Base-by-base conservation (phyloP, 2,797 vertebrate species). In the Ceyx erithaca region DNA sequence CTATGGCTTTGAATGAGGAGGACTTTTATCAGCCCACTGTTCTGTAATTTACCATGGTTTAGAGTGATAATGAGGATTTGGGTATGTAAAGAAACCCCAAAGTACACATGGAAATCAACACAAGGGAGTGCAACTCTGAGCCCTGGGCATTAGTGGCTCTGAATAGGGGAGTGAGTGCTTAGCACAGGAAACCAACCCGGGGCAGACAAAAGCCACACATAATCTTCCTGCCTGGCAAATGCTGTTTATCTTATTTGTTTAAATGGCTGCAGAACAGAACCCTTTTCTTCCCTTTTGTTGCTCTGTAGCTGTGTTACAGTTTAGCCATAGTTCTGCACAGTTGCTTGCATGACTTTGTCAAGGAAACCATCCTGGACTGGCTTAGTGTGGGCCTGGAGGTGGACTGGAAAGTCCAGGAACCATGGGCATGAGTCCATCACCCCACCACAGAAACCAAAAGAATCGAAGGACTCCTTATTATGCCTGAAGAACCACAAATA, bases 171-270 rank as follows among this genome's bases (percentile, higher is more conserved):
- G 71, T 9, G 62, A 90, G 75, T 31, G 68, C 86, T 89, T 57
- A 82, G 81, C 52, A 23, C 84, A 75, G 85, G 80, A 92, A 92
- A 93, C 76, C 69, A 57, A 67, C 91, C 57, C 66, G 55, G 69
- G 57, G 73, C 46, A 89, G 62, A 89, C 87, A 93, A 90, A 95
- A 94, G 90, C 73, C 85, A 69, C 87, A 45, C 72, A 23, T 84
- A 85, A 89, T 89, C 85, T 87, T 94, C 93, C 85, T 66, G 82
- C 66, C 82, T 89, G 82, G 77, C 85, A 93, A 95, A 93, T 57
- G 52, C 71, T 64, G 64, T 94, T 94, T 88, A 79, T 95, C 85
- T 90, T 86, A 87, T 64, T 94, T 96, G 85, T 89, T 96, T 94
- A 88, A 89, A 73, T 73, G 83, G 30, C 77, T 81, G 52, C 67